phyloP scores from a whole-genome alignment of 2,888 invertebrate genomes.

The Sisyra terminalis region DNA sequence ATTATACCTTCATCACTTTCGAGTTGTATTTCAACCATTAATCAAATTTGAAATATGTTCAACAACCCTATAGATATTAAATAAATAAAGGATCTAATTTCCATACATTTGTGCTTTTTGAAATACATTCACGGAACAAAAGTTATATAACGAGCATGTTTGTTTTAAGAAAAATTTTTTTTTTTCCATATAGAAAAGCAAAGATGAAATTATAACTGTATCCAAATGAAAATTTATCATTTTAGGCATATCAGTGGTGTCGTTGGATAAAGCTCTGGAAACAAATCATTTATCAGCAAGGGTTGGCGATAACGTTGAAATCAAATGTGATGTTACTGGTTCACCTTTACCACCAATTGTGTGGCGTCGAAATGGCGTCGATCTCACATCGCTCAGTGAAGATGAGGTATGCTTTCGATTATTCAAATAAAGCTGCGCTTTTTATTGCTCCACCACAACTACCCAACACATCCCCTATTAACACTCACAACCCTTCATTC shows the following conservation, averaged over 20 bases:
- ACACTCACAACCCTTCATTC: too few species aligned
- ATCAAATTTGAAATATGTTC: too few species aligned
- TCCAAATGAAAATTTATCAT: slow-evolving; percentile 3
- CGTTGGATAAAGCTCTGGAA: slow-evolving; percentile 52
- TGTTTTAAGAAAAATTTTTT: background rate
- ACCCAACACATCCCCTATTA: too few species aligned
- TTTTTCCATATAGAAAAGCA: background rate
- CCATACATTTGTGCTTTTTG: too few species aligned
- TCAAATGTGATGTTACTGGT: slow-evolving; percentile 59
- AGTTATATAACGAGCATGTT: too few species aligned
- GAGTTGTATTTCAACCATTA: too few species aligned
- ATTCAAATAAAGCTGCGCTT: too few species aligned
- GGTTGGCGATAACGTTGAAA: slow-evolving; percentile 60
- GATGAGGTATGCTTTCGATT: slow-evolving; percentile 27
- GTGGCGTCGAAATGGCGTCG: slow-evolving; percentile 51
- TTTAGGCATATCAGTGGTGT: slow-evolving; percentile 51
- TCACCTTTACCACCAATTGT: slow-evolving; percentile 51
- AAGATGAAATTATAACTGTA: background rate
- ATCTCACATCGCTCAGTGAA: slow-evolving; percentile 40
- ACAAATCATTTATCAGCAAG: slow-evolving; percentile 51
- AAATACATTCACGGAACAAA: too few species aligned
- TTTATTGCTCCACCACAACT: too few species aligned
- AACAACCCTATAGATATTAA: too few species aligned
- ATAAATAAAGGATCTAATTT: too few species aligned
- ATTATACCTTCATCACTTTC: too few species aligned